These are phyloP conservation scores for Notodonta ziczac DNA, from an alignment of 2,888 invertebrate genomes.

Conservation along the genomic window DNA sequence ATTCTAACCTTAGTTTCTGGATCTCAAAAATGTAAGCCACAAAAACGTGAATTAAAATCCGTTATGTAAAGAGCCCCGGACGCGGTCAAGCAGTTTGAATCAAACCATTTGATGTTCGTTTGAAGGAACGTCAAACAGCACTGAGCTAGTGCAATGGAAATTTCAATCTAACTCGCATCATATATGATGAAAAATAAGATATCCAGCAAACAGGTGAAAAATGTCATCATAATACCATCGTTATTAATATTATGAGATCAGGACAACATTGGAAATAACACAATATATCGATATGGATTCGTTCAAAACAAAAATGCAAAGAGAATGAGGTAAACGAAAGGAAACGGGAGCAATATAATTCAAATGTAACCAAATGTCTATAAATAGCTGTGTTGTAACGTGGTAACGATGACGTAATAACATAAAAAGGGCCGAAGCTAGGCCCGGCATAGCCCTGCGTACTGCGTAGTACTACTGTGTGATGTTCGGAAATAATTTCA, in stretches of 20 bases:
- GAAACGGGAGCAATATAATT: slow-evolving; percentile 2
- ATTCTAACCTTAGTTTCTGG: background rate
- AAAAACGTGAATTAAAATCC: no score
- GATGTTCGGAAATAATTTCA: slow-evolving; percentile 44
- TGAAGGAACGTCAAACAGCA: no score
- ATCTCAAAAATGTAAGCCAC: no score
- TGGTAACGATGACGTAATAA: slow-evolving; percentile 35
- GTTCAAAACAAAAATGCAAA: slow-evolving; percentile 17
- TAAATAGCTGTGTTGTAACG: slow-evolving; percentile 31
- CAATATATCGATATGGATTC: background rate
- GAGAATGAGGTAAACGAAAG: slow-evolving; percentile 2
- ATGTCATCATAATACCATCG: no score
- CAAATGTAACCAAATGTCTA: background rate
- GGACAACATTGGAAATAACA: background rate
- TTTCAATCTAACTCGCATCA: no score
- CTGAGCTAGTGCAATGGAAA: no score
- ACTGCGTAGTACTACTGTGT: slow-evolving; percentile 35
- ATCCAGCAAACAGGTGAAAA: no score
- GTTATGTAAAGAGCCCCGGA: no score
- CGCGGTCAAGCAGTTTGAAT: no score
- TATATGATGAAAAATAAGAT: no score
- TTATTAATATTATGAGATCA: no score
- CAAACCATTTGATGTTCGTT: no score
- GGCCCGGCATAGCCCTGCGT: background rate
- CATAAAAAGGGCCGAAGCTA: slow-evolving; percentile 37